Evolutionary conservation across 2,113 vertebrate genomes (phyloP), one percentile per base, ranked within the genome.

Genomic region (Typhlomys cinereus): DNA sequence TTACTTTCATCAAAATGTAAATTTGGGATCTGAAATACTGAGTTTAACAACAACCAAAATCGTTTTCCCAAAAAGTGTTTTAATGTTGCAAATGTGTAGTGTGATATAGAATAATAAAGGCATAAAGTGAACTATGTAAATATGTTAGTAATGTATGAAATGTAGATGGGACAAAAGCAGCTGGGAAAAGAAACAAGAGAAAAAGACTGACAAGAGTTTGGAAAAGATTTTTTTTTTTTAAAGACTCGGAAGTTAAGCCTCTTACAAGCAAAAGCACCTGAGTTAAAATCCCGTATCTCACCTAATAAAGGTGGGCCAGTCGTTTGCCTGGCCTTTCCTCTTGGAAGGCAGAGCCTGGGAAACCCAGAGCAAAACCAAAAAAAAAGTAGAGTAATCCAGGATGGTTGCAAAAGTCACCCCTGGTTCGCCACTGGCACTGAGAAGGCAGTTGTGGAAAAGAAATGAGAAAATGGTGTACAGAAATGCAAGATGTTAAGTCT

Each of bases 1-100:
- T 25, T 93, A 57, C 57, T 96, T 95, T 57, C 27, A 13, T 85
- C 64, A 82, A 85, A 93, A 90, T 84, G 29, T 31, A 82, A 84
- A 64, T 73, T 20, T 15, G 25, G 8, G 14, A 39, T 73, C 67
- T 87, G 84, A 36, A 93, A 57, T 79, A 76, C 82, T 59, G 7
- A 48, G 73, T 59, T 41, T 62, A 70, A 7, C 73, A 88, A 41
- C 92, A 90, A 48, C 5, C 54, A 78, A 57, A n/a, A n/a, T n/a
- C n/a, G n/a, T n/a, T n/a, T n/a, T n/a, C n/a, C n/a, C n/a, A n/a
- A n/a, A n/a, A 0, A 66, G 44, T 50, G 36, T 92, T 70, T 94
- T 48, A 85, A n/a, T 76, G 78, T 44, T 92, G 76, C 52, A 66
- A 46, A 69, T 54, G n/a, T 27, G 46, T 61, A 52, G 13, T 8